phyloP scores from a whole-genome alignment of 2,797 vertebrate species.

The Thamnophis elegans region DNA sequence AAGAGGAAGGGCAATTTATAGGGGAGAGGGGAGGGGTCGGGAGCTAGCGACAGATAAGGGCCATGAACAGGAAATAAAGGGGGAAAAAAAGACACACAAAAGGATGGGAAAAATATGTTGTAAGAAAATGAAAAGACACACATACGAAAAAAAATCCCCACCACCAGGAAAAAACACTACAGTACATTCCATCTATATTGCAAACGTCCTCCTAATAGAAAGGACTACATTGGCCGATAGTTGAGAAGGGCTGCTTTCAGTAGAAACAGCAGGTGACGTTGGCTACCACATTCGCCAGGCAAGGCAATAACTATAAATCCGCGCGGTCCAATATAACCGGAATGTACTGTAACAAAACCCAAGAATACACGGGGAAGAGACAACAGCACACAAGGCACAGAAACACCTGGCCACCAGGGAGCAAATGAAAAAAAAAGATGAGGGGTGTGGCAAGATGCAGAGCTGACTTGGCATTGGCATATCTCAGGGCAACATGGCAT shows the following conservation, averaged over 20 bases:
- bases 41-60: conserved; percentile 67
- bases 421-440: not conserved
- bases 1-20: conserved; percentile 45
- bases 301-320: not conserved
- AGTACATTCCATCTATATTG: conserved; percentile 31
- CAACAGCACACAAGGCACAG: not conserved
- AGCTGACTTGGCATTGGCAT: not conserved
- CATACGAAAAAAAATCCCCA: not conserved
- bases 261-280: not conserved
- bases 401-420: not conserved
- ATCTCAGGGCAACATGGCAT: not conserved
- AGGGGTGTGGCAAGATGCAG: not conserved
- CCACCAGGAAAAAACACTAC: conserved; percentile 13
- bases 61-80: conserved; percentile 38
- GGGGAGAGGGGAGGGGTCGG: conserved; percentile 77
- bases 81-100: conserved; percentile 38
- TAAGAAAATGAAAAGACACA: conserved; percentile 25
- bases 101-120: conserved; percentile 1
- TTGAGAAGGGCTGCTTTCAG: not conserved
- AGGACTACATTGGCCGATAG: not conserved
- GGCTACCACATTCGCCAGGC: not conserved
- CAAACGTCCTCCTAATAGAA: not conserved
- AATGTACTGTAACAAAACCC: conserved; percentile 30
- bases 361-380: not conserved
- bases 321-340: conserved; percentile 18